Evolutionary conservation across 2,888 invertebrate species (phyloP).

Genomic region (Ectemnius continuus): DNA sequence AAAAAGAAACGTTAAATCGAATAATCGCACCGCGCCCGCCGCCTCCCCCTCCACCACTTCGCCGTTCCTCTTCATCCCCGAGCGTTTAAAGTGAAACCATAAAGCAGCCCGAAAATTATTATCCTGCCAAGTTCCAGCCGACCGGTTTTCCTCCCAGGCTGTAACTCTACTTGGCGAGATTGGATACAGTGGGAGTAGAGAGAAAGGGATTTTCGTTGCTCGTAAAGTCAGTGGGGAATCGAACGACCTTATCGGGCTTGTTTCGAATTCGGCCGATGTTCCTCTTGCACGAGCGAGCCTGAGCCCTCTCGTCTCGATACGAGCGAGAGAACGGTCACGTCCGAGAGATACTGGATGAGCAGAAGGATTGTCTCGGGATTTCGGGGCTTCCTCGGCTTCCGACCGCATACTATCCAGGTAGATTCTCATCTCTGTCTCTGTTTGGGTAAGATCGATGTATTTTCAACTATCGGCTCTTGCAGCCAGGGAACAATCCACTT

Average conservation of each 20-base stretch:
- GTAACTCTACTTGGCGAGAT: slow-evolving; percentile 13
- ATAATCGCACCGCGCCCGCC: not conserved
- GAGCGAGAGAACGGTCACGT: slow-evolving; percentile 36
- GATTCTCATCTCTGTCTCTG: slow-evolving; percentile 10
- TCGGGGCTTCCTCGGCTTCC: not conserved
- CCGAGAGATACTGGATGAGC: slow-evolving; percentile 32
- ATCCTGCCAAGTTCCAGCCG: slow-evolving; percentile 13
- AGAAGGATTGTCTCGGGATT: slow-evolving; percentile 50
- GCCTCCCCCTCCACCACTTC: not conserved
- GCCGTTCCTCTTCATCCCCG: not conserved
- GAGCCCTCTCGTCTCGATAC: slow-evolving; percentile 15
- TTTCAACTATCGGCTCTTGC: not conserved
- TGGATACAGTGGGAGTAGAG: slow-evolving; percentile 23
- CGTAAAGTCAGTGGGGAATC: slow-evolving; percentile 28
- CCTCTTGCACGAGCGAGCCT: slow-evolving; percentile 29
- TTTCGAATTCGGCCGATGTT: slow-evolving; percentile 43
- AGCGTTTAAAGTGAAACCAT: not conserved
- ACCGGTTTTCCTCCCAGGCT: not conserved
- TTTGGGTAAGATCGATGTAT: slow-evolving; percentile 29
- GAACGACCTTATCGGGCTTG: slow-evolving; percentile 26
- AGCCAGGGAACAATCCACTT: too few species aligned
- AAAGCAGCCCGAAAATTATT: slow-evolving; percentile 19
- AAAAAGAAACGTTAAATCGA: slow-evolving; percentile 14
- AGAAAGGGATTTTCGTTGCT: slow-evolving; percentile 49
- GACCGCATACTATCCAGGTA: slow-evolving; percentile 22